These are phyloP conservation scores for Lasius fuliginosus DNA, from an alignment of 2,888 invertebrate genomes.

Conservation along the genomic window DNA sequence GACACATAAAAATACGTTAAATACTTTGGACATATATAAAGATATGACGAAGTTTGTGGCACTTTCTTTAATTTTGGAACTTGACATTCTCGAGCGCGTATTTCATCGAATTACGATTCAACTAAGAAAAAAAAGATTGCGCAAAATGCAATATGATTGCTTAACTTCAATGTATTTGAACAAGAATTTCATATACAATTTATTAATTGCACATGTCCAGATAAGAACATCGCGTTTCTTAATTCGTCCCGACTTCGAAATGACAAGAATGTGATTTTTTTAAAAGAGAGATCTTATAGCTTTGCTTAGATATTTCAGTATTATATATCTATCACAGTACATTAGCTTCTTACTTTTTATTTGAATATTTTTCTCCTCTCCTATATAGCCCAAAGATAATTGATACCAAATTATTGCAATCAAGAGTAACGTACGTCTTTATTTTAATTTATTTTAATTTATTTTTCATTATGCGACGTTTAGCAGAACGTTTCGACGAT, in stretches of 20 bases:
- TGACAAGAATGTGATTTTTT: not conserved
- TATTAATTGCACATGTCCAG: not conserved
- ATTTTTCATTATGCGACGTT: slow-evolving; percentile 34
- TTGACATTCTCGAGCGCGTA: not conserved
- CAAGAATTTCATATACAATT: slow-evolving; percentile 23
- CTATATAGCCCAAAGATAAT: not conserved
- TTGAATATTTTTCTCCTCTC: not conserved
- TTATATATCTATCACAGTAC: not conserved
- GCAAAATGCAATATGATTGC: not conserved
- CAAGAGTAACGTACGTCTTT: slow-evolving; percentile 4
- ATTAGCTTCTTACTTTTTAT: slow-evolving; percentile 13
- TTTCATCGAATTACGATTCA: not conserved
- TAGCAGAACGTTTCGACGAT: slow-evolving; percentile 12
- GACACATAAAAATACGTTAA: not conserved
- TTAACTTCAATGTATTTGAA: not conserved
- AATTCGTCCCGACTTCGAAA: slow-evolving; percentile 9
- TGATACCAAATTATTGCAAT: not conserved
- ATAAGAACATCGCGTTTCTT: slow-evolving; percentile 29
- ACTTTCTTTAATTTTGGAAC: not conserved
- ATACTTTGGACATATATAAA: not conserved
- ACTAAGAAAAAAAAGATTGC: not conserved
- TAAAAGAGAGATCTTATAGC: not conserved
- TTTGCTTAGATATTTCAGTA: slow-evolving; percentile 12
- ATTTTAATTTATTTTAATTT: slow-evolving; percentile 44
- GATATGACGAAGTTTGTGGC: not conserved